Evolutionary conservation across 2,113 vertebrate genomes (phyloP).

Genomic region (Cnemophilus loriae): DNA sequence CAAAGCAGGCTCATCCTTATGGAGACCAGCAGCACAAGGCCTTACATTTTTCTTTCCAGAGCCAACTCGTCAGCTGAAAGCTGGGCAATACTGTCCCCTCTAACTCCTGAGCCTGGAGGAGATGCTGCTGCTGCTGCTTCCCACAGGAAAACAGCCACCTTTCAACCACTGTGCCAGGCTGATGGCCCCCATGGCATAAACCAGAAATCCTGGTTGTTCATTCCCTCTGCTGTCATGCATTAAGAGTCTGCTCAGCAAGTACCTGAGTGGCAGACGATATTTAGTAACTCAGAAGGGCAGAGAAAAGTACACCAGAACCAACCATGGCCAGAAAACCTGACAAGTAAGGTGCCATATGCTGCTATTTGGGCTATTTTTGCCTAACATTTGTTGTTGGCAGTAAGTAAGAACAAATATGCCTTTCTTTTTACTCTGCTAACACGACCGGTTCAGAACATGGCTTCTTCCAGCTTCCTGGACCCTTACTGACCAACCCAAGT

Average conservation of each 20-base stretch:
- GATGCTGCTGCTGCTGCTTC: not conserved
- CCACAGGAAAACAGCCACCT: not conserved
- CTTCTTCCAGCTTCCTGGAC: not conserved
- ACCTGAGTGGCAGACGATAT: not conserved
- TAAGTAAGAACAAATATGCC: not conserved
- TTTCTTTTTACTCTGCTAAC: not conserved
- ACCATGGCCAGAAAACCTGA: not conserved
- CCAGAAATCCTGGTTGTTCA: not conserved
- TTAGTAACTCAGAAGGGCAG: not conserved
- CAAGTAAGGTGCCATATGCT: not conserved
- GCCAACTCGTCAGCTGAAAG: not conserved
- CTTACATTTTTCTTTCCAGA: not conserved
- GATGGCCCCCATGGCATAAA: rapidly evolving
- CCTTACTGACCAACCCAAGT: not conserved
- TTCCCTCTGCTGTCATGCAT: not conserved
- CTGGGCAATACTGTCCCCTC: rapidly evolving
- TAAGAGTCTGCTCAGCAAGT: not conserved
- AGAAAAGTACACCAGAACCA: not conserved
- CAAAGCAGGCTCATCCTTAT: not conserved
- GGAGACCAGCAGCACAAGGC: not conserved
- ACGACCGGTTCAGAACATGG: not conserved
- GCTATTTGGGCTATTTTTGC: not conserved
- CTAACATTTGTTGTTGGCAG: not conserved
- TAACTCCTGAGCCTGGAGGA: not conserved
- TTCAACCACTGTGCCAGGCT: not conserved